Evolutionary conservation across 2,888 invertebrate species (phyloP), one percentile per base, ranked within the genome.

Genomic region (Priocnemis perturbator): DNA sequence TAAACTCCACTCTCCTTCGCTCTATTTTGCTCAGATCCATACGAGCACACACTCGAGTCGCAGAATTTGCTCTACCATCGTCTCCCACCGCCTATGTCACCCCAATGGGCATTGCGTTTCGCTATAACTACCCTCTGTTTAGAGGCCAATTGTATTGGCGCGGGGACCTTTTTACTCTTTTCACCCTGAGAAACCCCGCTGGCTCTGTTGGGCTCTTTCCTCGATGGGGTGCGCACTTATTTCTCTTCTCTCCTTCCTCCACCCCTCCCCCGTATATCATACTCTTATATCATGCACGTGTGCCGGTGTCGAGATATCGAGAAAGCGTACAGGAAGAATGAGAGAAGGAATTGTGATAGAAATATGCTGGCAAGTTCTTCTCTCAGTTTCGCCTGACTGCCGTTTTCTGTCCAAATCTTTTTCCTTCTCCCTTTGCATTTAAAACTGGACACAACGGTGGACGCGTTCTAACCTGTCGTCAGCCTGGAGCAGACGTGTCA

Each of bases 91-190:
- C 50, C n/a, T 56, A 20, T 55, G 71, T 69, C 75, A 67, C 74
- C 74, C 77, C 75, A 73, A 71, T 68, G 75, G 73, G 80, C 81
- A 74, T 74, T 77, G 76, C 83, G 73, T 83, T 84, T 85, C 83
- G 77, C 81, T 81, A 81, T 84, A 85, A 84, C 85, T 85, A 83
- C 85, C 83, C 84, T 84, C 83, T 84, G 84, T 85, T 85, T 85
- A 85, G 83, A 82, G 81, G 83, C 79, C 85, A 85, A 85, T 85
- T 84, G 84, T 83, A 79, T 78, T 72, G 76, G 69, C 75, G 82
- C 76, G 74, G 79, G 77, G 79, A 74, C 69, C 82, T 83, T 81
- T 83, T 81, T 79, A 81, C 76, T 81, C 81, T 75, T 73, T 79
- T 78, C 82, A 76, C 72, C 76, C 77, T 73, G 78, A 77, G 84